Evolutionary conservation across 2,888 invertebrate species (phyloP), one percentile per base, ranked within the genome.

Genomic region (Ommatoiulus sabulosus): DNA sequence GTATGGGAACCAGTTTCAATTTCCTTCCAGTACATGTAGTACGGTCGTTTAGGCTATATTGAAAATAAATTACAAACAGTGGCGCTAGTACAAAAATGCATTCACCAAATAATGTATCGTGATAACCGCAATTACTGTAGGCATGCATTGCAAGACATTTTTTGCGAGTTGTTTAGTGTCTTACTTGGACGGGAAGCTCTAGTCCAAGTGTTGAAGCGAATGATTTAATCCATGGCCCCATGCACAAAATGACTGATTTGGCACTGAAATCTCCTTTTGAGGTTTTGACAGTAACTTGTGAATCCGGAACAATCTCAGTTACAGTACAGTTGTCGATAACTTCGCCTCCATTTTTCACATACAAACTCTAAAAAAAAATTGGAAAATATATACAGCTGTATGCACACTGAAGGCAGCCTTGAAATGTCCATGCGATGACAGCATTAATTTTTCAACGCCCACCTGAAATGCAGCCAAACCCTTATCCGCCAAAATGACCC

Each of bases 21-120:
- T 24, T 84, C 88, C n/a, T 85, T 88, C 88, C 88, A 88, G 85
- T 88, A 88, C 48, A 84, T 46, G 17, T 48, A 85, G 35, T 85
- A 84, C 17, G 84, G 44, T 57, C 88, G 44, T 43, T 84, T 48
- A 52, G 84, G 57, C 88, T 88, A 20, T n/a, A 24, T 24, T 7
- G 12, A 24, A 46, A 48, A 86, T 20, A 15, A 8, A 44, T 86
- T 86, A 17, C n/a, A 86, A 80, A 7, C 35, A 57, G n/a, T 57
- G 57, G 15, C 20, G 72, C 6, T 24, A 10, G 24, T 24, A 20
- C 10, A 72, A 72, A 72, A 72, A 24, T 72, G 10, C 10, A 72
- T 5, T 72, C 63, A 20, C 20, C 63, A 63, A 4, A n/a, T 20
- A 52, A 3, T 15, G 8, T 12, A 52, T 15, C 3, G 15, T 15